Conservation (phyloP, 2,113 vertebrate species). For the Axis porcinus region DNA sequence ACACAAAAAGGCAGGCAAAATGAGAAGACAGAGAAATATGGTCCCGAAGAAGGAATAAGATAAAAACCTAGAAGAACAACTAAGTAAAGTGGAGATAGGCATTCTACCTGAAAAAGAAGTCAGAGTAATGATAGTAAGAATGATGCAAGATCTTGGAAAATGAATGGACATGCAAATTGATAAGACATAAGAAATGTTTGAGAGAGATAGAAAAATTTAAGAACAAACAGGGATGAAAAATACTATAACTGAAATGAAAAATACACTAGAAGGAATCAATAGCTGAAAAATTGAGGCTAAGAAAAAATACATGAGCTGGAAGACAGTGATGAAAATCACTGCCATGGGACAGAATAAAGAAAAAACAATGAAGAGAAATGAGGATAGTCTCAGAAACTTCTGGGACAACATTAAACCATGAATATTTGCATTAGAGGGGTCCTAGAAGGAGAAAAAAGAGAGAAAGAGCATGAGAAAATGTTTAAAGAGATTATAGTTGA, state of each 20-base stretch:
- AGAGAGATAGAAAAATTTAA: background rate
- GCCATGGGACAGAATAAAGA: background rate
- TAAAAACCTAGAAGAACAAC: background rate
- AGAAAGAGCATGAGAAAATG: background rate
- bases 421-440: background rate
- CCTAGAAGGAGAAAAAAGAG: background rate
- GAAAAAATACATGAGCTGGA: background rate
- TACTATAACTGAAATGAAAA: background rate
- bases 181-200: background rate
- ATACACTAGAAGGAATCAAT: background rate
- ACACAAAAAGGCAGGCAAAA: background rate
- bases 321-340: background rate
- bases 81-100: background rate
- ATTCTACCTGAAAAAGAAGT: background rate
- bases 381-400: background rate
- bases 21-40: background rate
- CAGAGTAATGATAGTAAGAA: background rate
- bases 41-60: background rate
- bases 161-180: accelerated
- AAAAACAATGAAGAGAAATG: background rate
- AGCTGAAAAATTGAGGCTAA: background rate
- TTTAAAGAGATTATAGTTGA: background rate
- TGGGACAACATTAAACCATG: background rate
- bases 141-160: background rate
- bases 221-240: background rate